Evolutionary conservation across 2,797 vertebrate species (phyloP), one percentile per base, ranked within the genome.

Genomic region (Chaetophractus vellerosus): DNA sequence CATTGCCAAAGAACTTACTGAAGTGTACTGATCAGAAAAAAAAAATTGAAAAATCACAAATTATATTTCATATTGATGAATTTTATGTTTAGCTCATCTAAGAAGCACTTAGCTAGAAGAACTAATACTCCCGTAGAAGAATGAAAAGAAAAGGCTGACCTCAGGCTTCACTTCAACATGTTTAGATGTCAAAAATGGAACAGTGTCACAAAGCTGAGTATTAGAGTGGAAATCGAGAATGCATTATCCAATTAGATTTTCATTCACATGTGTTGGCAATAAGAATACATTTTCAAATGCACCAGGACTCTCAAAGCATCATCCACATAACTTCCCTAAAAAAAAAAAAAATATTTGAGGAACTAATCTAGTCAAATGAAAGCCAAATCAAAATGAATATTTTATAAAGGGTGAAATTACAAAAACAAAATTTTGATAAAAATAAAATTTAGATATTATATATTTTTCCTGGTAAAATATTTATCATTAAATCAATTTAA

Each of bases 21-120:
- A 79, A 16, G 23, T 92, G 45, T 88, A 38, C 6, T 26, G 61
- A 36, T 38, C 48, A 72, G 31, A 36, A 84, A 71, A 50, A 71
- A 69, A 16, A 75, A 69, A 28, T 3, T 61, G 19, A 68, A 31
- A 31, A 84, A 57, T 88, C 38, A 14, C 41, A 69, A 63, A 64
- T 59, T 83, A 11, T 59, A 55, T 72, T 84, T 50, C 50, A 52
- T 52, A 15, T 2, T 84, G 14, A 74, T 31, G 24, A 87, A 52
- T 64, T 72, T 82, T 36, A 82, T 23, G 63, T 36, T 66, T 78
- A 63, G 6, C 23, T 78, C 57, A 86, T 55, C 26, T 86, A 63
- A 81, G 16, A 75, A 85, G 8, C 16, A 85, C 38, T 89, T 88
- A 86, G 14, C 16, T 72, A 72, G 7, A 94, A 78, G 38, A 90